Conservation (phyloP, 1,140 invertebrate species). For the Drosophila bifasciata region DNA sequence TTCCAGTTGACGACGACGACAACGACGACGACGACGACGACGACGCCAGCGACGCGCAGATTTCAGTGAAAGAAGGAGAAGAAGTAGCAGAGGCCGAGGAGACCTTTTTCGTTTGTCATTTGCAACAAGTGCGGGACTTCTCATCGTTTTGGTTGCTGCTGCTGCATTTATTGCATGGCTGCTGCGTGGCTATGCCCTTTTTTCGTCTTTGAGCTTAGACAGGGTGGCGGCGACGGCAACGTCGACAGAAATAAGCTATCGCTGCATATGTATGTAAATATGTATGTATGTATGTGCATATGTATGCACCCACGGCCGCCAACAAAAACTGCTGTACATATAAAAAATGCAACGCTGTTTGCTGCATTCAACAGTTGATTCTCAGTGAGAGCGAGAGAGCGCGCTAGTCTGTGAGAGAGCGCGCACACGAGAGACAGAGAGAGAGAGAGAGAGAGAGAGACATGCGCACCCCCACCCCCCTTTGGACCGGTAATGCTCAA, state of each 20-base stretch:
- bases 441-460: conserved; percentile 28
- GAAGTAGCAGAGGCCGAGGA: conserved; percentile 30
- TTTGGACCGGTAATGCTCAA: conserved; percentile 52
- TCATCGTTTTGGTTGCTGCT: conserved; percentile 32
- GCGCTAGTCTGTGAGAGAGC: conserved; percentile 14
- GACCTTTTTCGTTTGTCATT: conserved; percentile 76
- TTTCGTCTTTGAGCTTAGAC: conserved; percentile 65
- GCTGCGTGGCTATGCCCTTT: conserved; percentile 27
- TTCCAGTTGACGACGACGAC: conserved; percentile 65
- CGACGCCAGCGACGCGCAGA: conserved; percentile 10
- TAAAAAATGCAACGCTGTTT: conserved; percentile 54
- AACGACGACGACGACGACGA: conserved; percentile 23
- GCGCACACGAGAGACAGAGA: conserved; percentile 21
- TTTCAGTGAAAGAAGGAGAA: conserved; percentile 9
- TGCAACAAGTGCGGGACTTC: conserved; percentile 70
- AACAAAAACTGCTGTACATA: conserved; percentile 28
- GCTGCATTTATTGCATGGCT: conserved; percentile 36
- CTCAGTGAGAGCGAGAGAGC: conserved; percentile 27
- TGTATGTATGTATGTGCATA: conserved; percentile 13
- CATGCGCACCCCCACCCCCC: conserved; percentile 8
- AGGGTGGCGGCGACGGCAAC: conserved; percentile 40
- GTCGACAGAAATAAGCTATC: conserved; percentile 49
- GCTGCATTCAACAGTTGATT: conserved; percentile 79
- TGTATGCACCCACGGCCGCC: conserved; percentile 58
- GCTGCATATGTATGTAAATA: conserved; percentile 11